Conservation (phyloP, 2,113 vertebrate genomes). For the Pelobates fuscus region DNA sequence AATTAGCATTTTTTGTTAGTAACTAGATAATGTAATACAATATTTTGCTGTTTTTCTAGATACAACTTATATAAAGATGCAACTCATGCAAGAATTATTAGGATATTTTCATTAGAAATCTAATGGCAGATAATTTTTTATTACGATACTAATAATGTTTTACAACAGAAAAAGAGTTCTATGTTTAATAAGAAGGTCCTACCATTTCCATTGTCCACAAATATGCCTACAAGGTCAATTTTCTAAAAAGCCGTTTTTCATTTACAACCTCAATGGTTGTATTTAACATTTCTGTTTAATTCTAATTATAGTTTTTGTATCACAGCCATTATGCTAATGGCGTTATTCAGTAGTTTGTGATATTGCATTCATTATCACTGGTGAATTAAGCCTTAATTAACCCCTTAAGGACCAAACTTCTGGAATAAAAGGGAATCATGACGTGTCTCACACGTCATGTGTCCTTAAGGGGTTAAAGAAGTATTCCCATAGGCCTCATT, state of each 20-base stretch:
- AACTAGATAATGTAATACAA: no score
- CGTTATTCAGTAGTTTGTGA: constrained; percentile 82
- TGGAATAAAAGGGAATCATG: no score
- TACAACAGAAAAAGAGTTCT: constrained; percentile 3
- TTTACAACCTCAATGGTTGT: constrained; percentile 72
- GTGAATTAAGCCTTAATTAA: constrained; percentile 88
- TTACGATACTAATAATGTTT: constrained; percentile 11
- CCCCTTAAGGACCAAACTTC: no score
- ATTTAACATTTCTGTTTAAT: constrained; percentile 80
- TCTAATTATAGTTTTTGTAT: constrained; percentile 86
- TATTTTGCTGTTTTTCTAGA: no score
- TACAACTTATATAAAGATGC: no score
- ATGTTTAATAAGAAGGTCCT: background rate
- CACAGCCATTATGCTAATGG: constrained; percentile 81
- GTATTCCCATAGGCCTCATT: constrained; percentile 80
- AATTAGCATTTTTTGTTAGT: no score
- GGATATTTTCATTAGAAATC: constrained; percentile 4
- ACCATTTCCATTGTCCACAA: constrained; percentile 42
- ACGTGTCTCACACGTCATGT: no score
- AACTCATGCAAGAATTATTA: no score
- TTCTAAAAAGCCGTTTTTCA: constrained; percentile 68
- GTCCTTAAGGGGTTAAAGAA: no score
- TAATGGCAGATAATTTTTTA: background rate
- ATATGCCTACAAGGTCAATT: constrained; percentile 61
- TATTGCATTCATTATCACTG: constrained; percentile 86